Evolutionary conservation across 2,113 vertebrate species (phyloP).

Genomic region (Sylvietta virens): DNA sequence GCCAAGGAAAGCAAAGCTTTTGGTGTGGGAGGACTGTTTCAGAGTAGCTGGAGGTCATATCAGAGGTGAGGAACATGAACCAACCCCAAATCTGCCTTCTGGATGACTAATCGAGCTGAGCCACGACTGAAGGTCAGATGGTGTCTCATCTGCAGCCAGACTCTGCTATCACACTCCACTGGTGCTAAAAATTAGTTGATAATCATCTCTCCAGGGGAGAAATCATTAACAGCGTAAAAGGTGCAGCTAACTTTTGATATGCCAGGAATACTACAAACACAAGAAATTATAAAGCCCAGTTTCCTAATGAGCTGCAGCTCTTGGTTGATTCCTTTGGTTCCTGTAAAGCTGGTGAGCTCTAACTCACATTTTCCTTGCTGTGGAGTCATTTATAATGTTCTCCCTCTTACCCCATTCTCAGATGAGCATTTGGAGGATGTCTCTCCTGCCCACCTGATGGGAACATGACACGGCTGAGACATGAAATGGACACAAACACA

Average conservation of each 20-base stretch:
- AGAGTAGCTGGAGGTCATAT: not conserved
- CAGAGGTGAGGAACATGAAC: not conserved
- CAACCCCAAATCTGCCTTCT: not conserved
- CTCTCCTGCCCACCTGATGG: not conserved
- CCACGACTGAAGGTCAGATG: not conserved
- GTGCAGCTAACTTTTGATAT: not conserved
- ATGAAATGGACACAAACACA: not conserved
- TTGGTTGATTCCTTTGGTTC: not conserved
- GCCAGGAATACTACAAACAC: not conserved
- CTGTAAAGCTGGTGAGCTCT: not conserved
- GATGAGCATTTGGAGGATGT: not conserved
- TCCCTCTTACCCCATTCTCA: not conserved
- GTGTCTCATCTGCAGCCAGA: not conserved
- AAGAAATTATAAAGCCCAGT: not conserved
- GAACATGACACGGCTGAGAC: not conserved
- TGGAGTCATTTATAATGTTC: not conserved
- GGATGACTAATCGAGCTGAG: not conserved
- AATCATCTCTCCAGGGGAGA: not conserved
- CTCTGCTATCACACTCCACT: not conserved
- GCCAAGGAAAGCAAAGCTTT: not conserved
- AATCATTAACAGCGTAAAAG: not conserved
- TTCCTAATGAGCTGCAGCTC: not conserved
- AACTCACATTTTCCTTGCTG: not conserved
- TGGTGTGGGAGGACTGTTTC: not conserved
- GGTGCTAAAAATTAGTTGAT: not conserved